Percentiles rank a stretch among this genome's conserved stretches.
These are phyloP conservation scores for Tipula helvola DNA, from an alignment of 2,888 invertebrate genomes.

Conservation along the genomic window DNA sequence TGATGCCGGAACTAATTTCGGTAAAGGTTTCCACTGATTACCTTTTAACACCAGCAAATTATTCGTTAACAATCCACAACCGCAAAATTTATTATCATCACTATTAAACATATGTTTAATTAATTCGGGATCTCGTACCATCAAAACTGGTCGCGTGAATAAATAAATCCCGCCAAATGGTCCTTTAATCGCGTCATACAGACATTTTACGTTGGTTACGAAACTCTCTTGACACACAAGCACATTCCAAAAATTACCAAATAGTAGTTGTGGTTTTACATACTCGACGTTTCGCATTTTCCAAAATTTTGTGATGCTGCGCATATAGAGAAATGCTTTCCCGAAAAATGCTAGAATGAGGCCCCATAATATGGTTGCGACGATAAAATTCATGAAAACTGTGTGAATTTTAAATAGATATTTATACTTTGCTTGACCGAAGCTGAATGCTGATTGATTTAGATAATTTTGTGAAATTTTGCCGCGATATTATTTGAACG, in stretches of 20 bases:
- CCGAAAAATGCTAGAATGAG: background rate
- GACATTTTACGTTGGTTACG: background rate
- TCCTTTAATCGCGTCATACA: background rate
- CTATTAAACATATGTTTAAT: background rate
- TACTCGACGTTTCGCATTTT: background rate
- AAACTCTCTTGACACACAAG: background rate
- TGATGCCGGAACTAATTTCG: rapidly evolving
- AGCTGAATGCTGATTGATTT: too few relatives aligned
- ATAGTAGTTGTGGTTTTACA: background rate
- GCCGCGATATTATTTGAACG: too few relatives aligned
- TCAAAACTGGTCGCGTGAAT: background rate
- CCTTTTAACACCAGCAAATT: background rate
- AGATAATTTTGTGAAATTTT: too few relatives aligned
- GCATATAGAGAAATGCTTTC: background rate
- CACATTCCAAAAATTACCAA: background rate
- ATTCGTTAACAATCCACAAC: background rate
- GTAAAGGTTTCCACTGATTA: background rate
- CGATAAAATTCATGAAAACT: background rate
- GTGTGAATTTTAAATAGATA: too few relatives aligned
- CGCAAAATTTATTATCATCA: background rate
- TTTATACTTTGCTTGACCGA: too few relatives aligned
- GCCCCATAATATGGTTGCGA: background rate
- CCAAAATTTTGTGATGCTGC: background rate
- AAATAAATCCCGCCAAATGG: background rate
- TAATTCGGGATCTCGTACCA: background rate